These are phyloP conservation scores for Tipula confusa DNA, from an alignment of 2,888 invertebrate genomes.

Conservation along the genomic window DNA sequence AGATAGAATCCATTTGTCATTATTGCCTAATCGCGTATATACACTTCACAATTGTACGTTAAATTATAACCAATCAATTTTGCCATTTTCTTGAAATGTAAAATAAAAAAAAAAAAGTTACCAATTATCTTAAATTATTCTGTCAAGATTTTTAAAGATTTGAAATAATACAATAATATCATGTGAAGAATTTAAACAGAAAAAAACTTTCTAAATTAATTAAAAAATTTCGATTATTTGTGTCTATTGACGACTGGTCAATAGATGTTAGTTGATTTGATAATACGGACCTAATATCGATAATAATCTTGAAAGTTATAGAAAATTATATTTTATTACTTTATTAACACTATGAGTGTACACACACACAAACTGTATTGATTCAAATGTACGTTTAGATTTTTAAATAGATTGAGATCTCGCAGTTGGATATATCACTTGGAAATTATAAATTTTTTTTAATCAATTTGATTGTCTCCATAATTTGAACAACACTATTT, in stretches of 20 bases:
- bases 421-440: neutral
- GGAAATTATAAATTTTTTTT: neutral
- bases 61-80: neutral
- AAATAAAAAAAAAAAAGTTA: neutral
- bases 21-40: neutral
- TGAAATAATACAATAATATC: neutral
- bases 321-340: neutral
- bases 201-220: conserved; percentile 20
- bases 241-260: neutral
- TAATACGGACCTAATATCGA: neutral
- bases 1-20: neutral
- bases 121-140: conserved; percentile 25
- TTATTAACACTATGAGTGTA: neutral
- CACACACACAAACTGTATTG: neutral
- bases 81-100: neutral
- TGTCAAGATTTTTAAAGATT: neutral
- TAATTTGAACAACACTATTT: neutral
- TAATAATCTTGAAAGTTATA: neutral
- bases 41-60: neutral
- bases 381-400: neutral
- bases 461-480: conserved; percentile 14
- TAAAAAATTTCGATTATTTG: neutral
- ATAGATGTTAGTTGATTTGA: neutral
- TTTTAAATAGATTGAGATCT: conserved; percentile 3
- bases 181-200: neutral